Evolutionary conservation across 2,113 vertebrate genomes (phyloP).

Genomic region (Poeciliopsis turrubarensis): DNA sequence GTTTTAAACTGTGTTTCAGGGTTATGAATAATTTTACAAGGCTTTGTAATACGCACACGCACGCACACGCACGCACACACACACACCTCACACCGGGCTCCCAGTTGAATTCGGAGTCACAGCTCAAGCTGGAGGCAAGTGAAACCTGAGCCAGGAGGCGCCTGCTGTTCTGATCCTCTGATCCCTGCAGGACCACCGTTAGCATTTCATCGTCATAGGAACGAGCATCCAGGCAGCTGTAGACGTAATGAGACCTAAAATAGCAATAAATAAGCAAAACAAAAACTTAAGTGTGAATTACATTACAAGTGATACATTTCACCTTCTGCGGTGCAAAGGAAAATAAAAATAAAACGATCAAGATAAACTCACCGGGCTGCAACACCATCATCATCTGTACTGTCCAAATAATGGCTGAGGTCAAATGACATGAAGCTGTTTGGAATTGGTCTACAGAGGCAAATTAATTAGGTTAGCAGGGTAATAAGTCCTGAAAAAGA

Average conservation of each 20-base stretch:
- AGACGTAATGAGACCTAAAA: conserved; percentile 54
- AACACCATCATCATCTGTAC: conserved; percentile 38
- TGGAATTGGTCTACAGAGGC: conserved; percentile 77
- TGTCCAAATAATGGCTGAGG: conserved; percentile 84
- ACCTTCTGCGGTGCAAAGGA: not conserved
- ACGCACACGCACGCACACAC: too few relatives aligned
- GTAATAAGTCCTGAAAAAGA: conserved; percentile 4
- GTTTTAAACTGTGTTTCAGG: not conserved
- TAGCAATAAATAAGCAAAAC: not conserved
- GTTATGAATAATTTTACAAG: not conserved
- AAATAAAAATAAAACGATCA: not conserved
- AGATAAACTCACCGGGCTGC: conserved; percentile 78
- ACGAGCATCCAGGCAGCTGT: conserved; percentile 91
- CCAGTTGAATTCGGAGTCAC: conserved; percentile 83
- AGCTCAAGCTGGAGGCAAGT: conserved; percentile 82
- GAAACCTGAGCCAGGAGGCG: conserved; percentile 90
- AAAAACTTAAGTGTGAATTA: not conserved
- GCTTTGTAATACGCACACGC: not conserved
- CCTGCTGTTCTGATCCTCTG: conserved; percentile 81
- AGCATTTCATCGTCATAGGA: conserved; percentile 95
- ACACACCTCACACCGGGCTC: conserved; percentile 82
- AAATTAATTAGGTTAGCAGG: not conserved
- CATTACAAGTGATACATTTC: not conserved
- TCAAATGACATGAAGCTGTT: conserved; percentile 86
- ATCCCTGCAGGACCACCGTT: conserved; percentile 87